Base-by-base conservation (phyloP, 1,140 invertebrate species). In the Halesus radiatus region DNA sequence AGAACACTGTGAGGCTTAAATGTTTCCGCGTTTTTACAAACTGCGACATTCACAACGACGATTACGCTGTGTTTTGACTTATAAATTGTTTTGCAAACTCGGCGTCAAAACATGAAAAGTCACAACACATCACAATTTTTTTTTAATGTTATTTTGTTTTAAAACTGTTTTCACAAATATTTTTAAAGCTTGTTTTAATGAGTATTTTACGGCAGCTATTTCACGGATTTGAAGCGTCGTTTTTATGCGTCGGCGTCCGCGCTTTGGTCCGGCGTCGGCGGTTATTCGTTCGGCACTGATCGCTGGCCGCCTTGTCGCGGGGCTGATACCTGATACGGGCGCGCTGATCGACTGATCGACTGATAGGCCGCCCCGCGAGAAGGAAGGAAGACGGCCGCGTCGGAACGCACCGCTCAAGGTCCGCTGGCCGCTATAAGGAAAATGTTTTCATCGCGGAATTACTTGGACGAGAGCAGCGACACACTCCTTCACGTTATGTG, bases 281-380 rank as follows among this genome's bases (percentile, higher is more conserved):
- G 56, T 78, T 77, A 81, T 66, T 62, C 76, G 80, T 54, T 74
- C 29, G 54, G 73, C 58, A 81, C 80, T 81, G 80, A 77, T 68
- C 79, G 76, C 1, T 5, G 73, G 62, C 10, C 37, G 37, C 37
- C 10, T 45, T 45, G 37, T 53, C 56, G 53, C 52, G 56, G 45
- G 29, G 37, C 37, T 45, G 37, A 45, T 45, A 45, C 37, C 32
- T 32, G 32, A 32, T 32, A 56, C 32, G 26, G 23, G 54, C 37
- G 26, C 22, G 6, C 20, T 50, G 26, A 29, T 29, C 26, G 26
- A 5, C 26, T 29, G 32, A 32, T 32, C 32, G 23, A 32, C 54
- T 56, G 70, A 56, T 64, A 37, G 26, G 23, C 70, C 37, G 29
- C 52, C 0, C 20, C 56, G 26, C 29, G 52, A 62, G 32, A 15